Evolutionary conservation across 2,113 vertebrate species (phyloP), one percentile per base, ranked within the genome.

Genomic region (Muntiacus reevesi): DNA sequence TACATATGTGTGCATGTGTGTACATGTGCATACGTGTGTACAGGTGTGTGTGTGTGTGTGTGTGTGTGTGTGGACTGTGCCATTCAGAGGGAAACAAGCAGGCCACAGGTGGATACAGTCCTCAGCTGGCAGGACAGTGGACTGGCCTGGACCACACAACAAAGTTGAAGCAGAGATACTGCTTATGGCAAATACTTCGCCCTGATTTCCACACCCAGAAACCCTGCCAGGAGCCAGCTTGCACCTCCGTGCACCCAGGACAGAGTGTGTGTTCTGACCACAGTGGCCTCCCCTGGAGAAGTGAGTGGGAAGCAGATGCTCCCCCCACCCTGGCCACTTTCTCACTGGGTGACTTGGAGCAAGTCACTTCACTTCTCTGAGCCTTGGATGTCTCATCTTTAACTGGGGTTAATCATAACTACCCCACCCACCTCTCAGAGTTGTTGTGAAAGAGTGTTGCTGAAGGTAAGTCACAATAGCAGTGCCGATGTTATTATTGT

Each of bases 371-470:
- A 60, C 87, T 82, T 83, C 78, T 89, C 89, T 84, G 94, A 95
- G 92, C 21, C 54, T 27, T 33, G 57, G 50, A 40, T 89, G 86
- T 89, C 87, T 97, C 94, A 78, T 87, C 89, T 92, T 91, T 96
- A 96, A 97, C 95, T 71, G 85, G 45, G 52, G 79, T 59, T 93
- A 76, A 94, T 94, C 94, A 92, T 40, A 76, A 83, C 67, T 9
- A 71, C 93, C 54, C n/a, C 45, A 25, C 76, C 87, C 4, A 86
- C 82, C 30, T 89, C 47, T 59, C 27, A 15, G n/a, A 40, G 40
- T 16, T 67, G 83, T 81, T 91, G 64, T 85, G 85, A 95, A 94
- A 92, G 59, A 71, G 50, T n/a, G 45, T 52, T 92, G 74, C 87
- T 88, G 71, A 43, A 16, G 36, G 47, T n/a, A 89, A 83, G 62